These are phyloP conservation scores for Phylloscopus trochilus DNA, from an alignment of 2,113 vertebrate species.

Conservation along the genomic window DNA sequence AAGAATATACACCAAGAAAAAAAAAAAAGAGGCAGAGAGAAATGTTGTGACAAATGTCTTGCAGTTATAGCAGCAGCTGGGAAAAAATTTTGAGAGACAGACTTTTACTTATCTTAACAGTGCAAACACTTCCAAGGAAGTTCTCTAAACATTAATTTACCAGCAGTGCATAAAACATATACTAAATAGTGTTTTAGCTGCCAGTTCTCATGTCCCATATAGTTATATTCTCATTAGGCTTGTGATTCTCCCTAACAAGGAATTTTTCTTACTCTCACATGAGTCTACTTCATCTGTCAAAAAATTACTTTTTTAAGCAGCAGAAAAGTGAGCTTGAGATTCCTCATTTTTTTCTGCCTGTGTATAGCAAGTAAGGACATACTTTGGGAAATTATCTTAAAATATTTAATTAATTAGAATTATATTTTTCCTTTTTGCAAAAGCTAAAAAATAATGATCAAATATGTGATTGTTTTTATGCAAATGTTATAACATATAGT, in stretches of 20 bases:
- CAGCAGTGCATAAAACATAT: neutral
- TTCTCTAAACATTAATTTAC: neutral
- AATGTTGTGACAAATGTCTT: neutral
- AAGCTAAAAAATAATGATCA: neutral
- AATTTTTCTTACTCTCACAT: neutral
- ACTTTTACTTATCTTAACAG: neutral
- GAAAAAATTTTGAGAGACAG: neutral
- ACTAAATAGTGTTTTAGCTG: neutral
- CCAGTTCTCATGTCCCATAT: neutral
- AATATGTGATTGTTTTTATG: neutral
- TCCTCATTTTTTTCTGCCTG: neutral
- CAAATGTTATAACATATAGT: neutral
- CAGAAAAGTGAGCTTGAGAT: neutral
- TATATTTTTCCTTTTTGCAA: neutral
- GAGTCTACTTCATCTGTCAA: neutral
- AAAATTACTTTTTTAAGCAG: neutral
- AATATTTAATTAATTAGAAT: neutral
- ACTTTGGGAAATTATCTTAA: neutral
- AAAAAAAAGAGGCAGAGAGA: neutral
- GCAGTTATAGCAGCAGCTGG: neutral
- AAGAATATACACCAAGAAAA: accelerated
- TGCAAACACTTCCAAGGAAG: neutral
- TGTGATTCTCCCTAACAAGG: neutral
- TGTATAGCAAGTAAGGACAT: neutral
- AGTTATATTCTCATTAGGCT: neutral